These are phyloP conservation scores for Eurytoma californica DNA, from an alignment of 2,888 invertebrate genomes.

Conservation along the genomic window DNA sequence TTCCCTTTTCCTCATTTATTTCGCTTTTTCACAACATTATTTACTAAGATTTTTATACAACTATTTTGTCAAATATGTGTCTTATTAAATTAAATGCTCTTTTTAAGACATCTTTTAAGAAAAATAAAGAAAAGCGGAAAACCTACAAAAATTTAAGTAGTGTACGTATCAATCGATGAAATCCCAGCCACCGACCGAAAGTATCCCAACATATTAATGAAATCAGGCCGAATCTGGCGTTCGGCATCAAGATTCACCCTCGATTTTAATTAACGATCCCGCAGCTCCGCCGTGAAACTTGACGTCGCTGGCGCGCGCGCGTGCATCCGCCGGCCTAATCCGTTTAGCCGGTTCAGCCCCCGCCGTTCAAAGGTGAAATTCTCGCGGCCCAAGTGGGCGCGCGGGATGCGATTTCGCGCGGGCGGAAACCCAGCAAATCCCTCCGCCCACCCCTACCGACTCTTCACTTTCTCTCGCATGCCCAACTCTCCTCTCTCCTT, in stretches of 20 bases:
- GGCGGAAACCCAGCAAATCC: slow-evolving; percentile 30
- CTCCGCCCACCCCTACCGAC: neutral
- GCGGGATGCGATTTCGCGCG: slow-evolving; percentile 40
- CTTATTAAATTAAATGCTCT: neutral
- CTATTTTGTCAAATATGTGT: neutral
- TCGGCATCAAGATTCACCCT: neutral
- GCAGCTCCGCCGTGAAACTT: slow-evolving; percentile 38
- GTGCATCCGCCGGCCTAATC: slow-evolving; percentile 44
- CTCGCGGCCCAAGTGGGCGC: slow-evolving; percentile 33
- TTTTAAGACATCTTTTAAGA: too few species aligned
- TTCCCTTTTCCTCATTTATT: slow-evolving; percentile 3
- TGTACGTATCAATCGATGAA: too few species aligned
- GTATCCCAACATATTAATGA: too few species aligned
- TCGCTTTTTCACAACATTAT: neutral
- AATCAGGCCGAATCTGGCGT: too few species aligned
- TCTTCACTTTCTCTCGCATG: neutral
- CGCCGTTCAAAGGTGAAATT: slow-evolving; percentile 46
- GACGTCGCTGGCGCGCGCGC: slow-evolving; percentile 37
- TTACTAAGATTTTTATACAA: neutral
- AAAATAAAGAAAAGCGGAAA: too few species aligned
- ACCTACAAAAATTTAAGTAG: too few species aligned
- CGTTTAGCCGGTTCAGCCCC: slow-evolving; percentile 46
- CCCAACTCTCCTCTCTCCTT: slow-evolving; percentile 37
- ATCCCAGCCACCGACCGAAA: too few species aligned
- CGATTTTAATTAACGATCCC: slow-evolving; percentile 52